Percentiles rank a stretch among this genome's conserved stretches.
These are phyloP conservation scores for Urocolius indicus DNA, from an alignment of 2,113 vertebrate genomes.

Conservation along the genomic window DNA sequence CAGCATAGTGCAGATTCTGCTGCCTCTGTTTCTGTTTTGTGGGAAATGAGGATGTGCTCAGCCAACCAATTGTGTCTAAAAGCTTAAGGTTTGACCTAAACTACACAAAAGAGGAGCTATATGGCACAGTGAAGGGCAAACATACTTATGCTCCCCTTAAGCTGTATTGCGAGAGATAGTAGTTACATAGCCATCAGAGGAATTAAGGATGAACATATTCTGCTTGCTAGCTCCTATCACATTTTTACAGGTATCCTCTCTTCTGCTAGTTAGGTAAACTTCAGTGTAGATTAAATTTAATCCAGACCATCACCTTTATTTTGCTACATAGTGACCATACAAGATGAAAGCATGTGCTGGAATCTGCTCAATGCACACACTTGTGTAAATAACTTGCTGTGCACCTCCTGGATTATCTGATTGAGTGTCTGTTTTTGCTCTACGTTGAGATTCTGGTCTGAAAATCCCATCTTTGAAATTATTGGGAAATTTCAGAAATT, in stretches of 20 bases:
- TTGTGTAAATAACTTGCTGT: neutral
- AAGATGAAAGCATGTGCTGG: neutral
- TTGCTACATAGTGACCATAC: neutral
- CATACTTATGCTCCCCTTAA: neutral
- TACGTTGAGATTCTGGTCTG: neutral
- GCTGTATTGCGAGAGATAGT: neutral
- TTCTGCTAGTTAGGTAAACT: neutral
- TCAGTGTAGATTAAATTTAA: neutral
- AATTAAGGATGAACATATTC: neutral
- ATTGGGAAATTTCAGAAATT: neutral
- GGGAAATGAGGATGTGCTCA: neutral
- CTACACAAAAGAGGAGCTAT: neutral
- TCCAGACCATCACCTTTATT: neutral
- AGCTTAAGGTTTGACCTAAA: neutral
- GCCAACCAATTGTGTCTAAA: neutral
- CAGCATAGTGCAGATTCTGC: neutral
- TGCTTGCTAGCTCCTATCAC: neutral
- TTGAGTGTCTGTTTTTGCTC: neutral
- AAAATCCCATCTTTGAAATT: neutral
- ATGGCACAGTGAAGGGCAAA: neutral
- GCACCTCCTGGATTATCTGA: neutral
- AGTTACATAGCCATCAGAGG: neutral
- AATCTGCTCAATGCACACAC: neutral
- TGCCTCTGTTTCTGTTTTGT: neutral
- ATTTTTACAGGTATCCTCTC: neutral